These are phyloP conservation scores for Ochotona princeps DNA, from an alignment of 2,113 vertebrate genomes.

Conservation along the genomic window DNA sequence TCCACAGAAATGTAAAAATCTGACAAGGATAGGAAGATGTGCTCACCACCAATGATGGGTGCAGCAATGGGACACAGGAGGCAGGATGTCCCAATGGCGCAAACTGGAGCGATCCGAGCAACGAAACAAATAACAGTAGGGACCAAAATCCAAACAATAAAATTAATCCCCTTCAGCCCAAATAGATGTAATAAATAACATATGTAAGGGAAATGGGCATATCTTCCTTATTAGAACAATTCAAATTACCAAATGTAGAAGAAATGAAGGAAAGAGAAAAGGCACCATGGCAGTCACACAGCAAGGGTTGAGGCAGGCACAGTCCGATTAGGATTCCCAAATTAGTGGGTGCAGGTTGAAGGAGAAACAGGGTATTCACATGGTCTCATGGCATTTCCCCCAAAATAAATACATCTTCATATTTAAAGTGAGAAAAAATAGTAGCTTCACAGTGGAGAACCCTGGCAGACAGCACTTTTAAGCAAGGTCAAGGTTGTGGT, in stretches of 20 bases:
- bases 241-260: constrained; percentile 12
- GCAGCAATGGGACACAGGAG: neutral
- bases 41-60: neutral
- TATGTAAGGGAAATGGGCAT: neutral
- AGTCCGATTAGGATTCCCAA: constrained; percentile 38
- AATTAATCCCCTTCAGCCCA: neutral
- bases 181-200: neutral
- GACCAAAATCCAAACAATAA: constrained; percentile 7
- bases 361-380: constrained; percentile 9
- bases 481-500: neutral
- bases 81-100: neutral
- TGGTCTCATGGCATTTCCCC: neutral
- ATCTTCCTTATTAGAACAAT: constrained; percentile 36
- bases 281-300: neutral
- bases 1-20: constrained; percentile 34
- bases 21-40: constrained; percentile 6
- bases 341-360: neutral
- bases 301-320: neutral
- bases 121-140: neutral
- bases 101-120: neutral
- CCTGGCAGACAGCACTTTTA: neutral
- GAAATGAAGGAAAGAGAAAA: neutral
- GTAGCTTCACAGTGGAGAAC: neutral
- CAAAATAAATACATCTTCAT: neutral
- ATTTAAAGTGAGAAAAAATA: neutral